A percentile compares a stretch with the other conserved stretches of the same genome.
These are phyloP conservation scores for Actenoides hombroni DNA, from an alignment of 2,113 vertebrate genomes.

Conservation along the genomic window DNA sequence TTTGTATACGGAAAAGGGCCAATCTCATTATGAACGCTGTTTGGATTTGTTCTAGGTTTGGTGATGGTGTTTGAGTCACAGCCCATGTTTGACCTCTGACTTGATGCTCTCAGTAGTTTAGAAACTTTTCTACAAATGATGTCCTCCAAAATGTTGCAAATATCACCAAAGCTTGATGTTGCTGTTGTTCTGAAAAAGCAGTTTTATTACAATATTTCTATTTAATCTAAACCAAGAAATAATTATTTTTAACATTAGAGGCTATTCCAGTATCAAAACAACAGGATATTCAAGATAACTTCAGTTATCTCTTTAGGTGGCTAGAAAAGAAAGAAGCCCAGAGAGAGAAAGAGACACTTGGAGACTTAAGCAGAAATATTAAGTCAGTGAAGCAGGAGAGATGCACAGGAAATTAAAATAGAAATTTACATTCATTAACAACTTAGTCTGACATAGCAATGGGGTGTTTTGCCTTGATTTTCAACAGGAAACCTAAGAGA, in stretches of 20 bases:
- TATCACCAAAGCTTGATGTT: neutral
- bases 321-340: neutral
- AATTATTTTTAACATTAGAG: neutral
- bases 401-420: neutral
- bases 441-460: neutral
- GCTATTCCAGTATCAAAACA: neutral
- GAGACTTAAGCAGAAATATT: neutral
- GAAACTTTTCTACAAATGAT: neutral
- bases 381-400: neutral
- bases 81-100: neutral
- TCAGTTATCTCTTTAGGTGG: neutral
- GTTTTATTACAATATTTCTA: neutral
- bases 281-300: neutral
- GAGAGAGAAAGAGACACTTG: neutral
- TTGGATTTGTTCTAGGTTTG: neutral
- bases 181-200: neutral
- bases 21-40: neutral
- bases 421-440: neutral
- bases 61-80: neutral
- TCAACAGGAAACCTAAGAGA: neutral
- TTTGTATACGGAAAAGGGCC: neutral
- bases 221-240: neutral
- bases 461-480: neutral
- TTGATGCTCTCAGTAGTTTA: neutral
- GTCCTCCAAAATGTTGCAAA: neutral